These are phyloP conservation scores for Dermatemys mawii DNA, from an alignment of 2,113 vertebrate species.

Conservation along the genomic window DNA sequence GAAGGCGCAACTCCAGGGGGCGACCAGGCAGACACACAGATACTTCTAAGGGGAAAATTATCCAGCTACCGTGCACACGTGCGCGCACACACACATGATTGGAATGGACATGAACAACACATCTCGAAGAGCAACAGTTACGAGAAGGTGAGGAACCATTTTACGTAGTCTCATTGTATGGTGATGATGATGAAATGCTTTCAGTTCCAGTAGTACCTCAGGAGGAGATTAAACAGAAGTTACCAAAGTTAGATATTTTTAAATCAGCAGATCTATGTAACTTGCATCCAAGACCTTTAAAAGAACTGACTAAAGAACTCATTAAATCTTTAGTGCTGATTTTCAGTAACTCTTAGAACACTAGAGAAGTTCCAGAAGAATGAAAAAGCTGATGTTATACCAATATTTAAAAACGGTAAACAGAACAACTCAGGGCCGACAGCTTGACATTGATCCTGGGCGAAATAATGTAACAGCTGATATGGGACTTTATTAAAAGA, in stretches of 20 bases:
- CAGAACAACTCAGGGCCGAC: neutral
- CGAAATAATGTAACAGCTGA: neutral
- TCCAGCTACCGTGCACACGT: too few species aligned
- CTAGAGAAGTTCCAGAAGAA: neutral
- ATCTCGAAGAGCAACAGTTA: too few species aligned
- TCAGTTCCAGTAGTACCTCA: neutral
- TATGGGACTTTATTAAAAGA: neutral
- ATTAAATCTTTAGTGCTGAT: neutral
- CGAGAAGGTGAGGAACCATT: too few species aligned
- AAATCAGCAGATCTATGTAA: neutral
- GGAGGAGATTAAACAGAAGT: neutral
- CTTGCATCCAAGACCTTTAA: neutral
- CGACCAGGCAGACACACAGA: too few species aligned
- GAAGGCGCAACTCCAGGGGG: too few species aligned
- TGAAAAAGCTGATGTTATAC: neutral
- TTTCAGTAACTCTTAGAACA: neutral
- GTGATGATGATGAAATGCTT: too few species aligned
- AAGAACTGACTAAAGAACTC: neutral
- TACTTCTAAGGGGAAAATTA: too few species aligned
- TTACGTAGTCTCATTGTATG: too few species aligned
- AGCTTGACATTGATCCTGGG: neutral
- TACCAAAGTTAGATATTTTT: neutral
- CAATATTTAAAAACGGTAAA: neutral
- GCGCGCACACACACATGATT: too few species aligned
- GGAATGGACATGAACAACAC: too few species aligned